Base-by-base conservation (phyloP, 2,113 vertebrate genomes). In the Zootoca vivipara region DNA sequence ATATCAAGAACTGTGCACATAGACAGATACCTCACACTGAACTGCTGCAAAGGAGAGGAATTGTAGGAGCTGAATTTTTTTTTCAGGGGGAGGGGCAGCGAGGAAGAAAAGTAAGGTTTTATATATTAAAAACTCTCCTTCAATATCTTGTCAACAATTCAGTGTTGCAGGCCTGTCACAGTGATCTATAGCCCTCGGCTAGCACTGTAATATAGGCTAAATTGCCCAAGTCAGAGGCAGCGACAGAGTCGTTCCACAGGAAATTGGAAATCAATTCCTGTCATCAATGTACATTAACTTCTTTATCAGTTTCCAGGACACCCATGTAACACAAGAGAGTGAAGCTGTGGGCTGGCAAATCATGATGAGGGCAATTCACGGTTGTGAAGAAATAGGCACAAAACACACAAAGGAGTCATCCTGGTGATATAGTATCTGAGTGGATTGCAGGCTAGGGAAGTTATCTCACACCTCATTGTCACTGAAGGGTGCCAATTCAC, bases 231-330 rank as follows among this genome's bases (percentile, higher is more conserved):
- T 97, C 96, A 96, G 96, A 97, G 93, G 97, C 96, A 95, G 97
- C 97, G 97, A 98, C 98, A 97, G 97, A 98, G 97, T 97, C 97
- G 97, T 98, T 98, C 97, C 96, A 96, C 95, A 97, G 98, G 97
- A 98, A 98, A 99, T 97, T 98, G 98, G 97, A 98, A 98, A 98
- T 99, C 98, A 98, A 98, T 98, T 98, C 97, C 97, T 98, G 98
- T 98, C 98, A 98, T 98, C 97, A 94, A 96, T 89, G 95, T 95
- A 97, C 97, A 97, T 97, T 87, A 97, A 97, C 93, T 97, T 95
- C 97, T 97, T 97, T 96, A 97, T 97, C 96, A 93, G 94, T 92
- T 95, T 62, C 93, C 94, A 96, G 95, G 94, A 97, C 93, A 95
- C 92, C 85, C 83, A 33, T 90, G 94, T 93, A 94, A 95, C 85